Conservation (phyloP, 64 coral and sea anemone genomes). For the Montipora sp. region DNA sequence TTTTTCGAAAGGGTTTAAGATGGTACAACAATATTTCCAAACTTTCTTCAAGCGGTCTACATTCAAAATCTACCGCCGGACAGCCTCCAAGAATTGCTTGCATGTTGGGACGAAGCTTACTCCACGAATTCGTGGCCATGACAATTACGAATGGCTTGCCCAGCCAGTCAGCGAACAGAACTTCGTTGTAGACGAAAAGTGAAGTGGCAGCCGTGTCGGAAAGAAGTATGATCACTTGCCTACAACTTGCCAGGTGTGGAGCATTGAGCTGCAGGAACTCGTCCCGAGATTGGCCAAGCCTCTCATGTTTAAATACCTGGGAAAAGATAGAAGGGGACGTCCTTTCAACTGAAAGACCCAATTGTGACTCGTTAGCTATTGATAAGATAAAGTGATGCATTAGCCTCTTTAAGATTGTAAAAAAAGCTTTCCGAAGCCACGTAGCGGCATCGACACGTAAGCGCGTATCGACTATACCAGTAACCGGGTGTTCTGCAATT, state of each 20-base stretch:
- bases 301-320: slow-evolving; percentile 77
- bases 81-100: slow-evolving; percentile 83
- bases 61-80: slow-evolving; percentile 88
- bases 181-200: slow-evolving; percentile 89
- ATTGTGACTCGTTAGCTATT: no score
- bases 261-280: slow-evolving; percentile 85
- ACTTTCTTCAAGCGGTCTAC: slow-evolving; percentile 51
- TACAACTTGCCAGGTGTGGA: slow-evolving; percentile 46
- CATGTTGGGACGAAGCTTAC: slow-evolving; percentile 61
- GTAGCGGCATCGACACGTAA: no score
- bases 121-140: slow-evolving; percentile 85
- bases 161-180: slow-evolving; percentile 79
- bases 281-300: slow-evolving; percentile 87
- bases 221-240: slow-evolving; percentile 72
- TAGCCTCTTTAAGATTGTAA: no score
- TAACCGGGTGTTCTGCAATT: no score
- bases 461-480: no score
- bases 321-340: not conserved
- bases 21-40: slow-evolving; percentile 89
- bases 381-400: no score
- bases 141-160: slow-evolving; percentile 71
- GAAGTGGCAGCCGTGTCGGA: slow-evolving; percentile 70
- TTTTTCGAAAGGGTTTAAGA: slow-evolving; percentile 78
- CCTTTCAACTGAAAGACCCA: no score
- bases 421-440: no score